Base-by-base conservation (phyloP, 2,888 invertebrate species). In the Drosophila stalkeri region DNA sequence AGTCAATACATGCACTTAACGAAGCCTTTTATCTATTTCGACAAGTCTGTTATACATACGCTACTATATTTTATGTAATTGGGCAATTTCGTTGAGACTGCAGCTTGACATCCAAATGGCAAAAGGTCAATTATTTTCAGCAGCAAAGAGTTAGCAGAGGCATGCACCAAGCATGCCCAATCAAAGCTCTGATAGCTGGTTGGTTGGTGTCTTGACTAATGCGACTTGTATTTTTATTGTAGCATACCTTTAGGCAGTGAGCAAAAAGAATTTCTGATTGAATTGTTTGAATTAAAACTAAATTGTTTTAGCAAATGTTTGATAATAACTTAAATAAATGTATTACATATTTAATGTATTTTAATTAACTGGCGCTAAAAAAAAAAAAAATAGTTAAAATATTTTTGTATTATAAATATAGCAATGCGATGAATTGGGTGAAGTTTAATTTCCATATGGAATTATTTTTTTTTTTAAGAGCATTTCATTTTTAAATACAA, bases 181-280 rank as follows among this genome's bases (percentile, higher is more conserved):
- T 14, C 12, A 20, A 0, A 16, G 23, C 9, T 1, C 3, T 20
- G 1, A 9, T 0, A 2, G 1, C 8, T 35, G 20, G 20, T 18
- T 18, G 33, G 31, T 16, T 33, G 18, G 11, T 23, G 59, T 52
- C 52, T 20, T 0, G 2, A 31, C 27, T 47, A 37, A 9, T 6
- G 14, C 1, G 2, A 0, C 2, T 3, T 18, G 1, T 5, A 46
- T 0, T 35, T 18, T 41, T n/a, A n/a, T 7, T 62, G 46, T 64
- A 62, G 77, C 67, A 64, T 37, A 57, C 49, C 64, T 47, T 67
- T 51, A 33, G 77, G 76, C 63, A 20, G 1, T 5, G 2, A n/a
- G n/a, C n/a, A 5, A 4, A 31, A 31, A n/a, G 2, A 7, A 47
- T 27, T 14, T 43, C 20, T 18, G 18, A 20, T 43, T 18, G 2